phyloP scores from a whole-genome alignment of 2,888 invertebrate species.

The Drosophila mimica region DNA sequence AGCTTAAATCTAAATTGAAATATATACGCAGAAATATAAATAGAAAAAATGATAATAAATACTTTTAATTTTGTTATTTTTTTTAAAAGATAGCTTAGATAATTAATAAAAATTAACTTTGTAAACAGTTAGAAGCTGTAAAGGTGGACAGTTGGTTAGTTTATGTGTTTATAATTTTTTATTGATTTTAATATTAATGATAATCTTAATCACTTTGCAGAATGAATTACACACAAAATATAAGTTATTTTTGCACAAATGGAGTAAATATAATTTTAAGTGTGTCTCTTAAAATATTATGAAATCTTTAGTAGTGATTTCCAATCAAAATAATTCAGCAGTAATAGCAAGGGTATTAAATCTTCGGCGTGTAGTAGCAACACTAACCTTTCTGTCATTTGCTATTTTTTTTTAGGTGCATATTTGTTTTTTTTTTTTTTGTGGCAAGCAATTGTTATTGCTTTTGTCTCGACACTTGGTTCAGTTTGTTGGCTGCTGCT shows the following conservation, averaged over 20 bases:
- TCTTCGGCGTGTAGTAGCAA: not conserved
- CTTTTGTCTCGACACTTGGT: constrained; percentile 36
- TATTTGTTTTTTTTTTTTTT: not conserved
- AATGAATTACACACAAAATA: too few relatives aligned
- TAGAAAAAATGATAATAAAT: not conserved
- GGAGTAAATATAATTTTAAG: not conserved
- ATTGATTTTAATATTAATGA: not conserved
- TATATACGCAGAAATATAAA: not conserved
- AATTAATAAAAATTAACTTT: not conserved
- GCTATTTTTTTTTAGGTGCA: constrained; percentile 5
- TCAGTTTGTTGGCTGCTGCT: constrained; percentile 58
- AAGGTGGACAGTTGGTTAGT: not conserved
- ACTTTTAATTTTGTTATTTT: not conserved
- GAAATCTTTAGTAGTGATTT: too few relatives aligned
- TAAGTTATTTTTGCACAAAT: not conserved
- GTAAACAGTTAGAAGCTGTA: not conserved
- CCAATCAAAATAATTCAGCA: not conserved
- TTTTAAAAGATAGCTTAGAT: not conserved
- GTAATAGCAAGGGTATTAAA: not conserved
- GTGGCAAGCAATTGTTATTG: constrained; percentile 42
- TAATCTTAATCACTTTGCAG: not conserved
- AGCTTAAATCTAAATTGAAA: not conserved
- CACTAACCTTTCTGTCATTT: constrained; percentile 9
- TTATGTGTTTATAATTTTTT: not conserved
- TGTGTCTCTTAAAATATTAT: not conserved